Conservation (phyloP, 2,797 vertebrate genomes). For the Amniataba percoides region DNA sequence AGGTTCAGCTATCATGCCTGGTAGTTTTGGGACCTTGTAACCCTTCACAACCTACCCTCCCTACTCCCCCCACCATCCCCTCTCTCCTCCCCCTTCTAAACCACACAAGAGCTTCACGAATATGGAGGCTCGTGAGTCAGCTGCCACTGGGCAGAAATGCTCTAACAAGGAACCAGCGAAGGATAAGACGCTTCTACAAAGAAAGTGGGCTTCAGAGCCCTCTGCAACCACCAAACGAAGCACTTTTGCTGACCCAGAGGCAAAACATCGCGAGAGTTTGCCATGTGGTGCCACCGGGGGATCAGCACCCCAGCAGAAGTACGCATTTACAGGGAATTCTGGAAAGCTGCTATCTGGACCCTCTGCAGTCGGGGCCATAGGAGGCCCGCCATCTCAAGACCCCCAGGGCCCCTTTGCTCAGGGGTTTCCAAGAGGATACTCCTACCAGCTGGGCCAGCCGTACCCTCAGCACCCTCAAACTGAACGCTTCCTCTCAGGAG, state of each 20-base stretch:
- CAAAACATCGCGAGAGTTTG: conserved; percentile 89
- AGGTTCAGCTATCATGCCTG: conserved; percentile 80
- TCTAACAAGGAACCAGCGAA: conserved; percentile 88
- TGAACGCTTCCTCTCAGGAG: conserved; percentile 91
- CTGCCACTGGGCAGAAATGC: conserved; percentile 91
- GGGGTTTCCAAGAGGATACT: conserved; percentile 87
- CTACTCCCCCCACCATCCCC: conserved; percentile 45
- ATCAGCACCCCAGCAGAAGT: conserved; percentile 90
- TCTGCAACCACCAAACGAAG: conserved; percentile 90
- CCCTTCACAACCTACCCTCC: conserved; percentile 52
- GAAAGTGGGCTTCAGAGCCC: conserved; percentile 94
- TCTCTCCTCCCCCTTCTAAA: conserved; percentile 34
- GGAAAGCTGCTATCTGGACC: conserved; percentile 88
- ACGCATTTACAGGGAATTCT: conserved; percentile 83
- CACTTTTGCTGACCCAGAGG: conserved; percentile 90
- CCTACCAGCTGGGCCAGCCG: conserved; percentile 92
- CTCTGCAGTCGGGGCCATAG: conserved; percentile 81
- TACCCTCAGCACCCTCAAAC: conserved; percentile 94
- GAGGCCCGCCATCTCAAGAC: conserved; percentile 75
- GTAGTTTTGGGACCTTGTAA: conserved; percentile 70
- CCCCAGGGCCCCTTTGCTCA: conserved; percentile 77
- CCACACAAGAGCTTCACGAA: conserved; percentile 70
- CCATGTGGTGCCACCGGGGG: conserved; percentile 81
- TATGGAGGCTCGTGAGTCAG: conserved; percentile 94
- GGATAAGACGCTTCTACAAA: conserved; percentile 91